Conservation (phyloP, 2,888 invertebrate species). For the Luperina nickerlii region DNA sequence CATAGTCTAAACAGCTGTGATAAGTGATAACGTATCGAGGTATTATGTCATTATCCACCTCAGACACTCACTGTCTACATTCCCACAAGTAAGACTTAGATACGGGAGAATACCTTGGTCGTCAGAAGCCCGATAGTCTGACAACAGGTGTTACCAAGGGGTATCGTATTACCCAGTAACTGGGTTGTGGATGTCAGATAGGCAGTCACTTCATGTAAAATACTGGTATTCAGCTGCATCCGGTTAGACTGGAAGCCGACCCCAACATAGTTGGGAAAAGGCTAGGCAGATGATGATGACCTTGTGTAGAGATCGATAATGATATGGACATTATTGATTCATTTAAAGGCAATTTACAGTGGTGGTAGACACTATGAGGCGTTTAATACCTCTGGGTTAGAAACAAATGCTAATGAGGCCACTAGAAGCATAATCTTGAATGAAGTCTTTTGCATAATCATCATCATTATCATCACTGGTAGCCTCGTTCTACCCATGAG, state of each 20-base stretch:
- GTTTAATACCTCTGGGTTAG: not conserved
- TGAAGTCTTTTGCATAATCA: too few species aligned
- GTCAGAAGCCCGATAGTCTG: too few species aligned
- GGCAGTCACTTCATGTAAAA: too few species aligned
- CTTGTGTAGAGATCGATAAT: not conserved
- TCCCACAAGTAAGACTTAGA: not conserved
- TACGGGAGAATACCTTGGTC: not conserved
- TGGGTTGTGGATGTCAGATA: too few species aligned
- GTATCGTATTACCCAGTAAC: too few species aligned
- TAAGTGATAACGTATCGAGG: conserved; percentile 27
- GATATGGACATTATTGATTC: not conserved
- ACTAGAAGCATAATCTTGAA: not conserved
- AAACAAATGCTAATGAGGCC: not conserved
- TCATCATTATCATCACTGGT: not conserved
- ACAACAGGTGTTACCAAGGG: too few species aligned
- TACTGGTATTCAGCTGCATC: too few species aligned
- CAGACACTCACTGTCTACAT: not conserved
- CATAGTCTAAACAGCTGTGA: conserved; percentile 32
- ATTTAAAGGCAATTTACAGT: not conserved
- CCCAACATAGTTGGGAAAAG: too few species aligned
- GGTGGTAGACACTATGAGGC: not conserved
- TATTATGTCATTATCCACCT: conserved; percentile 20
- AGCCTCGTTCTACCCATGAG: not conserved
- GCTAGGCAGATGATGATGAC: too few species aligned
- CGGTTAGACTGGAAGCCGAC: too few species aligned